phyloP scores from a whole-genome alignment of 2,797 vertebrate species.

The Microctenopoma stevenorrisi region DNA sequence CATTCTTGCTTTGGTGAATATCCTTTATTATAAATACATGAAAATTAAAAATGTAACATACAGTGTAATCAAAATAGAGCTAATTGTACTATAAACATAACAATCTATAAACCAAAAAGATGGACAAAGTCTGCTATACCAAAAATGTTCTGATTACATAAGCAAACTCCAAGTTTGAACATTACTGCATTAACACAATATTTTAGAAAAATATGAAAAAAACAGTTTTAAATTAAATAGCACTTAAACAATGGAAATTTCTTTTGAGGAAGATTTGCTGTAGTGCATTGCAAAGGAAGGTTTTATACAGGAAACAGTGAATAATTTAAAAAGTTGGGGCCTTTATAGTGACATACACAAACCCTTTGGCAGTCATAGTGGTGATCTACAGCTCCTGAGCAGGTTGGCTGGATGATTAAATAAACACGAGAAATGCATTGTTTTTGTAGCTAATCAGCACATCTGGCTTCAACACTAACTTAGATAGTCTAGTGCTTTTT shows the following conservation, averaged over 20 bases:
- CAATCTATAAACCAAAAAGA: constrained; percentile 57
- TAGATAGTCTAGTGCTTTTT: background rate
- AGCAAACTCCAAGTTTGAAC: constrained; percentile 38
- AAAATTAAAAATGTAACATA: constrained; percentile 73
- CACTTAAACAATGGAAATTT: constrained; percentile 60
- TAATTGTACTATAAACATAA: constrained; percentile 69
- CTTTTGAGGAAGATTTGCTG: constrained; percentile 48
- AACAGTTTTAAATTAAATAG: constrained; percentile 60
- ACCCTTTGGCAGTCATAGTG: constrained; percentile 27
- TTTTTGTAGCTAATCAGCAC: constrained; percentile 27
- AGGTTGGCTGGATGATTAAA: constrained; percentile 29
- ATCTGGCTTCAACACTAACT: constrained; percentile 20
- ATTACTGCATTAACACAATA: constrained; percentile 63
- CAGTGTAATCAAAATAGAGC: constrained; percentile 55
- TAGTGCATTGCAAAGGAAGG: constrained; percentile 62
- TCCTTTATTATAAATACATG: constrained; percentile 89
- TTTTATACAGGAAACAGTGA: constrained; percentile 50
- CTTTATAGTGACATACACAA: constrained; percentile 20
- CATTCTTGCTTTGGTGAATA: constrained; percentile 81
- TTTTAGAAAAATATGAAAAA: constrained; percentile 52
- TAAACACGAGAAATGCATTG: constrained; percentile 3
- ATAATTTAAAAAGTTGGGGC: constrained; percentile 33
- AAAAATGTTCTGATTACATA: constrained; percentile 54
- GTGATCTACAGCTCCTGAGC: constrained; percentile 25
- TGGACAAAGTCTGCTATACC: constrained; percentile 47